Evolutionary conservation across 2,797 vertebrate genomes (phyloP), one percentile per base, ranked within the genome.

Genomic region (Rhabdophis nuchalis): DNA sequence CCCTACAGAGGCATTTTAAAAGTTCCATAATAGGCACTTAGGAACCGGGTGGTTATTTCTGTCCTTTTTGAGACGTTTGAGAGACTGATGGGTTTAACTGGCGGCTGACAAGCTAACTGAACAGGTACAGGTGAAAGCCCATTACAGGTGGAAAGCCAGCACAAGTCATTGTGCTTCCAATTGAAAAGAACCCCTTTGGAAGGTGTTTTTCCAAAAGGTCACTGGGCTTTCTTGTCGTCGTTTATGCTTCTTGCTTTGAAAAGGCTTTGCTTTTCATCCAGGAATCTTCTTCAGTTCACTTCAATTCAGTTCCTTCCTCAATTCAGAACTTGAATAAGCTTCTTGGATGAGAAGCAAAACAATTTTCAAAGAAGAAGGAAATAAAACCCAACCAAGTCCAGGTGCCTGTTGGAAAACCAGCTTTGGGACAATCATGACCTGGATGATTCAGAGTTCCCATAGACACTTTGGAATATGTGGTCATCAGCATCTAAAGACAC

Each of bases 11-110:
- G 93, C 96, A 82, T 96, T 97, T 95, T 97, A 95, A 97, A 96
- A 96, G 96, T 97, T 95, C 96, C 94, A 96, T 96, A 97, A 97
- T 96, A 97, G 95, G 96, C 96, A 96, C 96, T 96, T 96, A 96
- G 96, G 94, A 96, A 96, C 25, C 94, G 94, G 96, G 96, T 95
- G 96, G 95, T 96, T 96, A 96, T 96, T 97, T 96, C 96, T 96
- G 94, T 96, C 96, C 96, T 96, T 93, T 29, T 93, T 29, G 6
- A 95, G 95, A 95, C 95, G 94, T 96, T 96, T 95, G 96, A 95
- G 96, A 96, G 96, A 94, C 95, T 96, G 96, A 97, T 96, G 96
- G 96, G 96, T 97, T 91, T 95, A 96, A 97, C 93, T 96, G 96
- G 95, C 95, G 95, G 96, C 96, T 97, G 96, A 96, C 96, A 97